Conservation (phyloP, 2,113 vertebrate genomes). For the Columba janthina region DNA sequence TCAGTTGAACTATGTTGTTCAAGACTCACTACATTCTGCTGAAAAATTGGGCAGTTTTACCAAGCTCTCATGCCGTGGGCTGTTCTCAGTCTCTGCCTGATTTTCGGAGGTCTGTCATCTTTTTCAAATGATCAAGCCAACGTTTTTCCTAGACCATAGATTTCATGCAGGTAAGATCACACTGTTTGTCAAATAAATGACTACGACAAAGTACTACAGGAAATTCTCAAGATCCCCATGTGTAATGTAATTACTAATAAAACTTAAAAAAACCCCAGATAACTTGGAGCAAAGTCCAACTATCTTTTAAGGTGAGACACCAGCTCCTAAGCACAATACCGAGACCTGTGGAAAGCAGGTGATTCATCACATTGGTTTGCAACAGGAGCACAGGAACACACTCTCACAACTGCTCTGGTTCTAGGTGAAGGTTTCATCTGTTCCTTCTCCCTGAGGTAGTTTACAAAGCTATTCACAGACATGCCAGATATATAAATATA, state of each 20-base stretch:
- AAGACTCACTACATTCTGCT: neutral
- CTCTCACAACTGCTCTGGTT: neutral
- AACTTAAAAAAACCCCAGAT: neutral
- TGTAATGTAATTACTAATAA: neutral
- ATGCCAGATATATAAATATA: neutral
- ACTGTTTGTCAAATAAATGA: fast-evolving
- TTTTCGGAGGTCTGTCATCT: neutral
- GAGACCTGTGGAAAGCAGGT: neutral
- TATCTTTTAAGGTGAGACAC: neutral
- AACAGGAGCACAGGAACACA: neutral
- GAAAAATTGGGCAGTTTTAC: neutral
- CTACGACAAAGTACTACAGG: neutral
- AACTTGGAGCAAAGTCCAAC: neutral
- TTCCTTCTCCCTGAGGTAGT: neutral
- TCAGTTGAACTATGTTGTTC: neutral
- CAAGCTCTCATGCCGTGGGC: neutral
- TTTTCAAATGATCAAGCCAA: neutral
- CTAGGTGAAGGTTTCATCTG: neutral
- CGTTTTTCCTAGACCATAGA: neutral
- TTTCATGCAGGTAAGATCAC: neutral
- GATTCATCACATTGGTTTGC: neutral
- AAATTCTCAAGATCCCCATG: neutral
- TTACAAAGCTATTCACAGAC: neutral
- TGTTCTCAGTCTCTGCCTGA: neutral
- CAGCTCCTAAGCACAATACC: neutral